Evolutionary conservation across 2,113 vertebrate species (phyloP).

Genomic region (Myxocyprinus asiaticus): DNA sequence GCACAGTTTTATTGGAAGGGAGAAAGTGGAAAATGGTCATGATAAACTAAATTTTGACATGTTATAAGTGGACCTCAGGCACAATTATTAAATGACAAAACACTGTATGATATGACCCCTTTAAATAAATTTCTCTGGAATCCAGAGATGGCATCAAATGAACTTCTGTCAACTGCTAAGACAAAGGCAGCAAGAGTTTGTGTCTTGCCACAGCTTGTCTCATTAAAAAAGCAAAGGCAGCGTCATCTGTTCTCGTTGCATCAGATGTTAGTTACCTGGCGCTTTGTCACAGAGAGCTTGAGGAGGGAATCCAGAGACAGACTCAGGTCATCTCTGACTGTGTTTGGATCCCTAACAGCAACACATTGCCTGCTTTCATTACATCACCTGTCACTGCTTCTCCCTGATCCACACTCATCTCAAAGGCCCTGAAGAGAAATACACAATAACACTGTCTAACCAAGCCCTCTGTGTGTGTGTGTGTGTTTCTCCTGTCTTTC

Average conservation of each 20-base stretch:
- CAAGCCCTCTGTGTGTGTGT: slow-evolving; percentile 56
- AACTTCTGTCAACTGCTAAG: slow-evolving; percentile 5
- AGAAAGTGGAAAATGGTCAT: too few relatives aligned
- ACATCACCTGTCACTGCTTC: slow-evolving; percentile 62
- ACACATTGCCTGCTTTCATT: slow-evolving; percentile 69
- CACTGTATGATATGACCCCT: too few relatives aligned
- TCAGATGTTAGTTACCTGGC: slow-evolving; percentile 50
- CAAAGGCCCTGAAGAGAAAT: slow-evolving; percentile 53
- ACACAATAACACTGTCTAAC: slow-evolving; percentile 63
- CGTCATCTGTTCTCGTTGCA: slow-evolving; percentile 27
- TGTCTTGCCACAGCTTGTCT: slow-evolving; percentile 43
- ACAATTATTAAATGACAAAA: too few relatives aligned
- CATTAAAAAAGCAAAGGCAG: slow-evolving; percentile 52
- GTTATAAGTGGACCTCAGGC: too few relatives aligned
- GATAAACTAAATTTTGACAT: too few relatives aligned
- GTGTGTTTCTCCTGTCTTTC: slow-evolving; percentile 49
- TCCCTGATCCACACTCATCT: slow-evolving; percentile 63
- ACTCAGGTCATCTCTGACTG: slow-evolving; percentile 41
- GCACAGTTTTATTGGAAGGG: too few relatives aligned
- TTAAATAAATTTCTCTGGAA: neutral
- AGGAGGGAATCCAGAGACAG: slow-evolving; percentile 41
- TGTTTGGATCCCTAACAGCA: slow-evolving; percentile 66
- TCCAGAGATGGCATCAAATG: neutral
- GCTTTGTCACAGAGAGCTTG: slow-evolving; percentile 28
- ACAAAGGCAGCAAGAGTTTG: slow-evolving; percentile 36